Evolutionary conservation across 2,888 invertebrate species (phyloP), one percentile per base, ranked within the genome.

Genomic region (Rhaphigaster nebulosa): DNA sequence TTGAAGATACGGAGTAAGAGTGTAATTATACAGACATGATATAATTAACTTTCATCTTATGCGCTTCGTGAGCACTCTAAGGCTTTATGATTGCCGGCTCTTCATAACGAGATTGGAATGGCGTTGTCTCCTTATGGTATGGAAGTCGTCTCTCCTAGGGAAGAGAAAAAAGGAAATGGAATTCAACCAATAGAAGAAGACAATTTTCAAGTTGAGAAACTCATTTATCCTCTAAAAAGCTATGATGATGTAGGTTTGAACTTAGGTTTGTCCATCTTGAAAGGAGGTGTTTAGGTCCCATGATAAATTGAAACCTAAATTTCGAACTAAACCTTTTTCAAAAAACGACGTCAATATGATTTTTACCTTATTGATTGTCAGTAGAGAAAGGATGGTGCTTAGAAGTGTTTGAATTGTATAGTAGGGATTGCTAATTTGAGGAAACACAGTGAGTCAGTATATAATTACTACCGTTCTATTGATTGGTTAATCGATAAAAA

Each of bases 31-130:
- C 15, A 65, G 18, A 34, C 15, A 65, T 5, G 29, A 18, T 29
- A 13, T 65, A 65, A 65, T 65, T 65, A 65, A 65, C 65, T 65
- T 65, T 65, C 65, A 65, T 65, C 65, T 65, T 65, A 65, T 65
- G 65, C 65, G 65, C 65, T 65, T 34, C 65, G 65, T 65, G 29
- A 65, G 29, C 65, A 29, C 29, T 65, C 15, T 18, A 18, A 18
- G 3, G 34, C 65, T 15, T 65, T 34, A 65, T 65, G 65, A 65
- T 65, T 65, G 34, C 65, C 18, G 65, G 29, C 15, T 65, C 5
- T 34, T 34, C 5, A 18, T 34, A 65, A 65, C 65, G 65, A 65
- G 65, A 34, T 29, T 65, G 65, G 65, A 65, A 65, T 65, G 65
- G 65, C 65, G 65, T 29, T 65, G 65, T 65, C 65, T 65, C 65